Evolutionary conservation across 2,888 invertebrate genomes (phyloP).

Genomic region (Caenorhabditis zanzibari): DNA sequence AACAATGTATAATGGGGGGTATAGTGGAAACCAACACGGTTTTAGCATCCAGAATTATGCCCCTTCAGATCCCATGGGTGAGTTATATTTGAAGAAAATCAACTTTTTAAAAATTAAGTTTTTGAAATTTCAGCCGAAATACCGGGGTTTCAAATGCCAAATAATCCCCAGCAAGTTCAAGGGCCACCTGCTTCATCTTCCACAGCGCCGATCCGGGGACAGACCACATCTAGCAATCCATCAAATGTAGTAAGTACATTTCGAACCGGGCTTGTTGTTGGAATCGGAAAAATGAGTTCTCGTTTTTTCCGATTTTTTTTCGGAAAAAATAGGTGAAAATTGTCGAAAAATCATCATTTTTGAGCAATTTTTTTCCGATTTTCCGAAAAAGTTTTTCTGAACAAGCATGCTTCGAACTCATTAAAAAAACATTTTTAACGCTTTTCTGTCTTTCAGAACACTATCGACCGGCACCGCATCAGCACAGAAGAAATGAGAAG

Average conservation of each 20-base stretch:
- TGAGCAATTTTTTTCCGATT: too few relatives aligned
- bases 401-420: too few relatives aligned
- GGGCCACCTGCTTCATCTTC: not conserved
- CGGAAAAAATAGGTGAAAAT: too few relatives aligned
- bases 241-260: not conserved
- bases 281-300: too few relatives aligned
- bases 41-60: constrained; percentile 34
- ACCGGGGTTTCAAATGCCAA: not conserved
- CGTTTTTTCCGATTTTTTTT: too few relatives aligned
- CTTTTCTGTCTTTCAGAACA: too few relatives aligned
- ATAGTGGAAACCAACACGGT: not conserved
- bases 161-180: not conserved
- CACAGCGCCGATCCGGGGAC: too few relatives aligned
- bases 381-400: too few relatives aligned
- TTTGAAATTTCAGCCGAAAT: constrained; percentile 10
- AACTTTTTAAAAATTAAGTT: too few relatives aligned
- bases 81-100: not conserved
- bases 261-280: too few relatives aligned
- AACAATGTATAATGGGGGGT: constrained; percentile 18
- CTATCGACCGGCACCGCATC: not conserved
- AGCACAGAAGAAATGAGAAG: constrained; percentile 26
- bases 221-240: too few relatives aligned
- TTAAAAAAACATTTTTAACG: not conserved
- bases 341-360: too few relatives aligned
- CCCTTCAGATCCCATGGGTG: constrained; percentile 28